phyloP scores from a whole-genome alignment of 2,797 vertebrate genomes.

The Sebastes nivosus region DNA sequence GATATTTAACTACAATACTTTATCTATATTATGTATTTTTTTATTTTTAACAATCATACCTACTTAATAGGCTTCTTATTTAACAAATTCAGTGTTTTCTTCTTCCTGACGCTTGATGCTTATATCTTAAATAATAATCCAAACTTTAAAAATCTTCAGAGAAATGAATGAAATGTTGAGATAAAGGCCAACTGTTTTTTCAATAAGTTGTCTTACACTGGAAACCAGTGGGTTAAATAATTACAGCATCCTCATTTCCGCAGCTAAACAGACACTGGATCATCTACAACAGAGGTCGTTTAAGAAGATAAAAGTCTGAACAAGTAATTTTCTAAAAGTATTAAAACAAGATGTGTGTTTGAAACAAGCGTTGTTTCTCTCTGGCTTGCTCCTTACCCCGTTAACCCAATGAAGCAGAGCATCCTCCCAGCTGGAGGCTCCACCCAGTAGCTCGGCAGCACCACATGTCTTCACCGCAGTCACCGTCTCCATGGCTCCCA shows the following conservation, averaged over 20 bases:
- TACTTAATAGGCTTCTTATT: too few species aligned
- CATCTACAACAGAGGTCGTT: background rate
- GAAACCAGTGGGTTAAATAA: background rate
- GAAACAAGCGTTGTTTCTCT: background rate
- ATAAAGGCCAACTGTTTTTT: too few species aligned
- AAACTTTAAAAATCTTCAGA: too few species aligned
- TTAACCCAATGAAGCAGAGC: constrained; percentile 90
- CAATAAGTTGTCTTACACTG: too few species aligned
- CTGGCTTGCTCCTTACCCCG: constrained; percentile 77
- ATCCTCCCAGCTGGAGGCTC: constrained; percentile 83
- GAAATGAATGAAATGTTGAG: too few species aligned
- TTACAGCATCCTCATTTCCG: background rate
- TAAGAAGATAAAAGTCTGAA: background rate
- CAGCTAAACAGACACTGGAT: background rate
- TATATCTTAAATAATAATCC: too few species aligned
- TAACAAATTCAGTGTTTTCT: too few species aligned
- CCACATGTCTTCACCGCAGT: constrained; percentile 72
- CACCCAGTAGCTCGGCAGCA: constrained; percentile 74
- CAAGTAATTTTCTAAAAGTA: background rate
- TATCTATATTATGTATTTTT: too few species aligned
- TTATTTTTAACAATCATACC: too few species aligned
- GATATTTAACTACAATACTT: too few species aligned
- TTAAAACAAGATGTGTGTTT: background rate
- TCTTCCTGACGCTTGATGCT: too few species aligned
- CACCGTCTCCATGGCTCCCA: constrained; percentile 87